Base-by-base conservation (phyloP, 2,797 vertebrate species). In the Hephaestus fuliginosus region DNA sequence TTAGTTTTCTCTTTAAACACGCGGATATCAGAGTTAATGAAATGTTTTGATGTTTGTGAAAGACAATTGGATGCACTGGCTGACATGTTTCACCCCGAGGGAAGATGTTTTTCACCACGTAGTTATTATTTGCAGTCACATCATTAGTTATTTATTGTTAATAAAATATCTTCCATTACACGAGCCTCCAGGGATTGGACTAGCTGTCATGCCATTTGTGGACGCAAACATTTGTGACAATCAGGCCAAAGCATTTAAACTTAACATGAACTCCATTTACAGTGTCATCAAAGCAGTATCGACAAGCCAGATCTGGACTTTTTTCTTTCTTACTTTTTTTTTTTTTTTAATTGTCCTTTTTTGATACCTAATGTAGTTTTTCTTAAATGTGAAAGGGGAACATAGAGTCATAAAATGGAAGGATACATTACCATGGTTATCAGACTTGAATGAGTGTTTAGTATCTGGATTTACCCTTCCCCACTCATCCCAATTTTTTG, bases 381-480 rank as follows among this genome's bases (percentile, higher is more conserved):
- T 78, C 62, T 66, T 61, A 72, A 86, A 73, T 56, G 46, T 73
- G 51, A 73, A 67, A 73, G 56, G 51, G 70, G 51, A 80, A 18
- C 10, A 0, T 44, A 25, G 15, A 71, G 25, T 76, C 58, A 55
- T 86, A 76, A 77, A 78, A 70, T 18, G 53, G 55, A 80, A 65
- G 77, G 75, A 88, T 89, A 72, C 85, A 94, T 85, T 70, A 71
- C 85, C 66, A 28, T 80, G 82, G 88, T 91, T 93, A 93, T 93
- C 86, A 90, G 88, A 76, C 71, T 77, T 81, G 85, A 94, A 93
- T 88, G 84, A 83, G 80, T 93, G 90, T 92, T 92, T 82, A 89
- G 86, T 85, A 92, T 94, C 80, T 90, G 92, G 90, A 90, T 93
- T 91, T 89, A 87, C 89, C 91, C 88, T 89, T 93, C 81, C 79